A percentile compares a stretch with the other conserved stretches of the same genome.
These are phyloP conservation scores for Megaptera novaeangliae DNA, from an alignment of 2,113 vertebrate genomes.

Conservation along the genomic window DNA sequence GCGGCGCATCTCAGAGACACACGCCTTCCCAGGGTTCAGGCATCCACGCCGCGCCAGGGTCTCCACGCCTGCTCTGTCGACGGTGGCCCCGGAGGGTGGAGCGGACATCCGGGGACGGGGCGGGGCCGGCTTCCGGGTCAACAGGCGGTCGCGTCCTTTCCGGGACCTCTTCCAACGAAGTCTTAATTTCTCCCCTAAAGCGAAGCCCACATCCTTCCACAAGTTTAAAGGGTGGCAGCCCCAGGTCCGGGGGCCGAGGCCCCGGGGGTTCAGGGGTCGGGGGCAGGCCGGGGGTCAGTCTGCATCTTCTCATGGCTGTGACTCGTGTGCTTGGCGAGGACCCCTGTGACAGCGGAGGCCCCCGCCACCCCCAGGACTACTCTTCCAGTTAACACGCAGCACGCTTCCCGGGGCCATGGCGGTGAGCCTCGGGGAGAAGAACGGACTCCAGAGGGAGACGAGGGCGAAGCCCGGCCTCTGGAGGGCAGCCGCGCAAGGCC, in stretches of 20 bases:
- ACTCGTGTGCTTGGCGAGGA: neutral
- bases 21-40: neutral
- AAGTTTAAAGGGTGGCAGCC: neutral
- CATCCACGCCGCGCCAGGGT: neutral
- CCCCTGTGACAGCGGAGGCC: neutral
- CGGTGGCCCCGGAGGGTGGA: neutral
- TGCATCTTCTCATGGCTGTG: neutral
- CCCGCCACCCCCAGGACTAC: neutral
- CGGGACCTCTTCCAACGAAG: neutral
- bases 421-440: neutral
- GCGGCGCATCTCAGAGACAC: neutral
- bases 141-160: neutral
- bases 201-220: neutral
- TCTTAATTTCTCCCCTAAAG: neutral
- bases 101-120: neutral
- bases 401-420: accelerated
- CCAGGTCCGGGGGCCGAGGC: neutral
- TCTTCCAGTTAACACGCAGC: neutral
- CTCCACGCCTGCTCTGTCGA: neutral
- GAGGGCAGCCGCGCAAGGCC: neutral
- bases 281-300: neutral
- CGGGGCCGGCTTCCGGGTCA: neutral
- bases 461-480: neutral
- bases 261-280: no score
- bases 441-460: neutral